A percentile compares a stretch with the other conserved stretches of the same genome.
Evolutionary conservation across 2,888 invertebrate genomes (phyloP).

Genomic region (Xestia sexstrigata): DNA sequence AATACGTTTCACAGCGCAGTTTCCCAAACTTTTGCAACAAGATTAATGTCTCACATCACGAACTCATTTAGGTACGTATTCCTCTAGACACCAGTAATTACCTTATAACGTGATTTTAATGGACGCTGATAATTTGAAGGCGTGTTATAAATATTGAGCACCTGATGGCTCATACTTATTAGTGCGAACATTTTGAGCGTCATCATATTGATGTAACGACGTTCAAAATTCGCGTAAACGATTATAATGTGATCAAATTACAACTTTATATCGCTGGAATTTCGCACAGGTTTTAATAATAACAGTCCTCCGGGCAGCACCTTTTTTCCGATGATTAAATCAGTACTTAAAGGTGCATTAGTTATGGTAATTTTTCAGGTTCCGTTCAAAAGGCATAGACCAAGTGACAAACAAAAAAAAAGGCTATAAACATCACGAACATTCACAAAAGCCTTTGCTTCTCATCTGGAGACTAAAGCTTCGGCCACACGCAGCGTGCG

Average conservation of each 20-base stretch:
- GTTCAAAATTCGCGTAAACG: slow-evolving; percentile 39
- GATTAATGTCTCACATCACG: slow-evolving; percentile 66
- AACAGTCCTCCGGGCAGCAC: neutral
- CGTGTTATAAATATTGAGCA: slow-evolving; percentile 47
- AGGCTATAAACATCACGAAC: slow-evolving; percentile 35
- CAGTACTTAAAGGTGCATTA: slow-evolving; percentile 5
- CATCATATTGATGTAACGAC: slow-evolving; percentile 41
- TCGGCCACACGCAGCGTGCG: slow-evolving; percentile 76
- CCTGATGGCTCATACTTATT: slow-evolving; percentile 36
- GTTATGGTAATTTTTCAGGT: slow-evolving; percentile 2
- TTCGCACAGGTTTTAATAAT: slow-evolving; percentile 1
- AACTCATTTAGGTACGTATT: slow-evolving; percentile 48
- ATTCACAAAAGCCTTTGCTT: slow-evolving; percentile 51
- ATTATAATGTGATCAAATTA: slow-evolving; percentile 64
- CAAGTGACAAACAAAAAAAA: slow-evolving; percentile 38
- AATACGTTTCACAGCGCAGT: slow-evolving; percentile 30
- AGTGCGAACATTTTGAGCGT: slow-evolving; percentile 31
- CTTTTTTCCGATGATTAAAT: slow-evolving; percentile 14
- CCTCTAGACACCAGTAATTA: slow-evolving; percentile 61
- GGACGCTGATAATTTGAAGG: slow-evolving; percentile 49
- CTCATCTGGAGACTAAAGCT: slow-evolving; percentile 64
- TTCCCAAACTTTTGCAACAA: slow-evolving; percentile 66
- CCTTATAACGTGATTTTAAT: slow-evolving; percentile 69
- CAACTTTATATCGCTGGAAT: slow-evolving; percentile 14
- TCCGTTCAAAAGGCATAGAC: slow-evolving; percentile 1